These are phyloP conservation scores for Polymixis flavicincta DNA, from an alignment of 2,888 invertebrate species.

Conservation along the genomic window DNA sequence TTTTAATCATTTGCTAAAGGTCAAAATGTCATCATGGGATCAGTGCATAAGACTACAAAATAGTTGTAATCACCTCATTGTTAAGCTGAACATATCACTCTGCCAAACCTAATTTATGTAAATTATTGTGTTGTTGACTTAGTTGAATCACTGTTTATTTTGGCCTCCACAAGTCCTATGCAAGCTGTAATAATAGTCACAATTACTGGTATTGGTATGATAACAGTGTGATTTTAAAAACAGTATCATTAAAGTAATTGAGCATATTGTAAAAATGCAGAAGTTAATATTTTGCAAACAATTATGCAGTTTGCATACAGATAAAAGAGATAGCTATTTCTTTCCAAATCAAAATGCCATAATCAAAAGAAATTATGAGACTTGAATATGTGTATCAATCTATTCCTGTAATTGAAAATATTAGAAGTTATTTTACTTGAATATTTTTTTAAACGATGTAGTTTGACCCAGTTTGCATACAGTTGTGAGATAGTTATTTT, in stretches of 20 bases:
- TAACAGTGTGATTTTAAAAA: background rate
- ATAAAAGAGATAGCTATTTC: background rate
- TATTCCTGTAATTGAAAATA: too few species aligned
- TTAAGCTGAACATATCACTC: constrained; percentile 33
- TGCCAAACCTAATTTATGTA: constrained; percentile 61
- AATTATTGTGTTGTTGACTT: constrained; percentile 60
- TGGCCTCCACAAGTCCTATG: constrained; percentile 27
- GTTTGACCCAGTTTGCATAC: too few species aligned
- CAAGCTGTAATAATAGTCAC: constrained; percentile 9
- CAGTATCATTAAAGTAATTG: background rate
- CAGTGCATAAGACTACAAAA: constrained; percentile 29
- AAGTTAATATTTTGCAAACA: background rate
- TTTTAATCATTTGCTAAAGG: constrained; percentile 31
- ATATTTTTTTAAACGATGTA: too few species aligned
- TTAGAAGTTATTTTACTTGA: too few species aligned
- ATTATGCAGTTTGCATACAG: background rate
- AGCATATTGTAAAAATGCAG: too few species aligned
- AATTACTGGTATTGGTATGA: constrained; percentile 11
- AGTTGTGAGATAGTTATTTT: too few species aligned
- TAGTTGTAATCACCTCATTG: constrained; percentile 30
- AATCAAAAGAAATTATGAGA: background rate
- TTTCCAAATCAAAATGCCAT: background rate
- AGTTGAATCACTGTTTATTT: constrained; percentile 60
- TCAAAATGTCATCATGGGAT: constrained; percentile 37
- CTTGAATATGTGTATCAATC: too few species aligned